Evolutionary conservation across 2,888 invertebrate species (phyloP), one percentile per base, ranked within the genome.

Genomic region (Volucella zonaria): DNA sequence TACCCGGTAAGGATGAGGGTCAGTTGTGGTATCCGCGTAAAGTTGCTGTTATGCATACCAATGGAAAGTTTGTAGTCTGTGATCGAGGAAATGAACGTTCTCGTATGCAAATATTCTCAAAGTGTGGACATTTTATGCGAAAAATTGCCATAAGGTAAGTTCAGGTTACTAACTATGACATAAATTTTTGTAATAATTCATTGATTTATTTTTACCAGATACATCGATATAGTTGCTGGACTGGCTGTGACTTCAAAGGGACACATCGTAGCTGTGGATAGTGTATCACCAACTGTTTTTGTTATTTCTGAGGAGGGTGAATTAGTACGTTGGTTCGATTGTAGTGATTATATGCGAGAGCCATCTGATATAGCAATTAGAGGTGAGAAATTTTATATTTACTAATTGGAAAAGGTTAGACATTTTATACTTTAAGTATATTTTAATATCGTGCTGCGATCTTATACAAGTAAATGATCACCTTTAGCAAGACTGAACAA

Each of bases 21-120:
- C 98, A 98, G 90, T 93, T 99, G 87, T 99, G 98, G 98, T 98
- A 98, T 92, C 98, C 99, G 3, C 95, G 98, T 61, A 98, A 99
- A 92, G 98, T 98, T 64, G 98, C 98, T 9, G 96, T 97, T 2
- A 97, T 97, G 93, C 94, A 96, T 73, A 95, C 95, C 75, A 96
- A 95, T 68, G 97, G 97, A 49, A 97, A 97, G 91, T 97, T 97
- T 91, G 98, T 99, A n/a, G 97, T 99, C 3, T 99, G 99, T 91
- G 99, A 99, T 92, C 96, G 99, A 87, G 98, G 98, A 61, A 98
- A 97, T 89, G 98, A 99, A 91, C 95, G 98, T 73, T 98, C 98
- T 0, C 95, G 98, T 78, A 98, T 99, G 98, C 99, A 99, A 92
- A 97, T 99, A 88, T 99, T 99, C 91, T 98, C 97, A 52, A 97